phyloP scores from a whole-genome alignment of 2,888 invertebrate genomes.

The Drosophila parthenogenetica region DNA sequence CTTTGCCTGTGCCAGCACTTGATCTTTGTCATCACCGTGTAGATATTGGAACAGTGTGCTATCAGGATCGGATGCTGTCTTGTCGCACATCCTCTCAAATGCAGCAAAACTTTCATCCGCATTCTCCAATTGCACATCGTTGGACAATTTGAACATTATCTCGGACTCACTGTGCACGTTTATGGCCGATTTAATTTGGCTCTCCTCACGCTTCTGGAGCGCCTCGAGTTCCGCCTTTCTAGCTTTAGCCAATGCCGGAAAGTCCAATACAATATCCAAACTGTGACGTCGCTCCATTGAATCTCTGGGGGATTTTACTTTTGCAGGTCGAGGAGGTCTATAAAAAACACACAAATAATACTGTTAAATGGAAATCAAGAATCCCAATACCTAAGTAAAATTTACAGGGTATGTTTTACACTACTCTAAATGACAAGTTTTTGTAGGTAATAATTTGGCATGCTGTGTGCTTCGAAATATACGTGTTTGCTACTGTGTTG shows the following conservation, averaged over 20 bases:
- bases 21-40: slow-evolving; percentile 71
- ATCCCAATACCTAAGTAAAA: background rate
- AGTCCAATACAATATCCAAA: slow-evolving; percentile 73
- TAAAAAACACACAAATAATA: background rate
- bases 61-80: slow-evolving; percentile 83
- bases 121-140: background rate
- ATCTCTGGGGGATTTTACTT: slow-evolving; percentile 24
- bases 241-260: slow-evolving; percentile 51
- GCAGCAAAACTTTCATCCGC: slow-evolving; percentile 81
- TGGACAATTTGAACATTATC: background rate
- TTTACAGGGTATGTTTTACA: slow-evolving; percentile 11
- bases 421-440: slow-evolving; percentile 19
- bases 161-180: background rate
- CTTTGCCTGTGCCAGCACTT: slow-evolving; percentile 62
- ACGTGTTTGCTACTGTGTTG: slow-evolving; percentile 4
- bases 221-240: slow-evolving; percentile 28
- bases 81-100: slow-evolving; percentile 83
- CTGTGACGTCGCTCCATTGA: slow-evolving; percentile 68
- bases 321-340: slow-evolving; percentile 43
- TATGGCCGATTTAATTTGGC: background rate
- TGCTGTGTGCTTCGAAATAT: slow-evolving; percentile 20
- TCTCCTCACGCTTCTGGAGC: slow-evolving; percentile 5
- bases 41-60: slow-evolving; percentile 83
- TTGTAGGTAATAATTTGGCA: slow-evolving; percentile 2
- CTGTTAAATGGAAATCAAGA: background rate